Base-by-base conservation (phyloP, 1,140 invertebrate genomes). In the Megalopta genalis region DNA sequence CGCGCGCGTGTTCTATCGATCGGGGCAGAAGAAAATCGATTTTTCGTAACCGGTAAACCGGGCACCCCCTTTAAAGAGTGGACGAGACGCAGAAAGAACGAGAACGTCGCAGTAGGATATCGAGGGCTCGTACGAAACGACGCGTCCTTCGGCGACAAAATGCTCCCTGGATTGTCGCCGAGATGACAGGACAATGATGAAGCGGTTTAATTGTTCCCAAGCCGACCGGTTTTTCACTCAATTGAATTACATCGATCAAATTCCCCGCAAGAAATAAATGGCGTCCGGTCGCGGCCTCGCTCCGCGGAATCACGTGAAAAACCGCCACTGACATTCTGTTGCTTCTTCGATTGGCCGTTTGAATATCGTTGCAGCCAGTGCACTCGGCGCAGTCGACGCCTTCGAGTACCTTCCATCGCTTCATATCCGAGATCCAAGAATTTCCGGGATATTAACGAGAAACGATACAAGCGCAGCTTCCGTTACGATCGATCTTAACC, bases 121-220 rank as follows among this genome's bases (percentile, higher is more conserved):
- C 39, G 39, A n/a, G 14, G 32, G 1, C 37, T 57, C 32, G 73
- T 39, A 64, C 46, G 32, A 39, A 71, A 54, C 67, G 39, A 32
- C 37, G 57, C 68, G 76, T 78, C 76, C 76, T 78, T 78, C 76
- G 69, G 37, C 60, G 49, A 72, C 49, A 54, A 78, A 72, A 78
- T 70, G 60, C 37, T 54, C 21, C 32, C 52, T 23, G 64, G 23
- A 42, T 75, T 49, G 73, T 68, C 73, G 64, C 49, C 64, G 60
- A 7, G 69, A 72, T 65, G 76, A 72, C 76, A 42, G 69, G 69
- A 46, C 76, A 64, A 78, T 72, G 76, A 78, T 78, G 76, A 78
- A 72, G 76, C 60, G 60, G 68, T 64, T 78, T 72, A 72, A 78
- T 78, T 64, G 76, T 72, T 64, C 76, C 32, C 68, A 57, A 64